Percentiles rank a stretch among this genome's conserved stretches.
These are phyloP conservation scores for Cynopterus brachyotis DNA, from an alignment of 2,113 vertebrate genomes.

Conservation along the genomic window DNA sequence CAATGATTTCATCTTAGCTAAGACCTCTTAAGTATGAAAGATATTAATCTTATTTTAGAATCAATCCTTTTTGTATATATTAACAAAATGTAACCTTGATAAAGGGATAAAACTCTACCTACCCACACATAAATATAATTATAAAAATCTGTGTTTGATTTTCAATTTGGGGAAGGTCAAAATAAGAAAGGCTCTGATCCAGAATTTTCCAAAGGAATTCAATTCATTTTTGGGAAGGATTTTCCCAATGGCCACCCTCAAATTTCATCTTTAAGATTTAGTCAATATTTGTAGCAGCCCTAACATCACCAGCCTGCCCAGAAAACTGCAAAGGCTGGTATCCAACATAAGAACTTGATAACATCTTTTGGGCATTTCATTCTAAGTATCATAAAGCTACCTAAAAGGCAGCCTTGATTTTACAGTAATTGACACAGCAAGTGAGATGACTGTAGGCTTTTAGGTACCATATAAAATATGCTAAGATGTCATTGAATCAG, in stretches of 20 bases:
- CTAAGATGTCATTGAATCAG: background rate
- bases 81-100: background rate
- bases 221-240: background rate
- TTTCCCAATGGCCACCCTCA: background rate
- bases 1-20: background rate
- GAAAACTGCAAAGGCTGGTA: background rate
- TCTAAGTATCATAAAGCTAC: background rate
- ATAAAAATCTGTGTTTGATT: background rate
- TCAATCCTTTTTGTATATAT: background rate
- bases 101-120: background rate
- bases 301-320: background rate
- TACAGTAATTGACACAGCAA: background rate
- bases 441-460: background rate
- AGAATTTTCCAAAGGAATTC: background rate
- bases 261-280: background rate
- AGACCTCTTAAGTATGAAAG: background rate
- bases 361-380: background rate
- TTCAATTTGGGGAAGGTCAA: background rate
- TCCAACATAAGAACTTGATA: background rate
- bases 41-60: background rate
- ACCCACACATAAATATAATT: background rate
- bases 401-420: constrained; percentile 24
- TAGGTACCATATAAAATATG: background rate
- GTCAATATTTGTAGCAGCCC: background rate
- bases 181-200: background rate